Evolutionary conservation across 2,888 invertebrate genomes (phyloP), one percentile per base, ranked within the genome.

Genomic region (Trichacis sp.): DNA sequence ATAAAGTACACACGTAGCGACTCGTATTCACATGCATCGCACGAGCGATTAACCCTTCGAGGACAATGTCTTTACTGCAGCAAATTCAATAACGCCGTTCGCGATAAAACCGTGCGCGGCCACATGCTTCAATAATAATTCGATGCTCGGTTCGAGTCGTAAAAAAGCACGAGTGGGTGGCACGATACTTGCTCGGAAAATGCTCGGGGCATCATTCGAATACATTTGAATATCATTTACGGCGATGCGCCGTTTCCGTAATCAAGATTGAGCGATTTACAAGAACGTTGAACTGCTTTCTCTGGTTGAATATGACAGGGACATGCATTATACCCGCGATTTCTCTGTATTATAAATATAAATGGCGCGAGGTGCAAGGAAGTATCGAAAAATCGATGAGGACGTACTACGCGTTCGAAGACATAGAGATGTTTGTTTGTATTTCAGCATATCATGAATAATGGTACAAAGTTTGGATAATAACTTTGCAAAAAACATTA

Each of bases 41-140:
- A 42, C 51, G 50, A 61, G 49, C 46, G 51, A 55, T 61, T 54
- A 60, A 60, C 54, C 61, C 40, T 61, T 55, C 38, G 55, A 54
- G 40, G 54, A 40, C 36, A 40, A 18, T 46, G 30, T 55, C 36
- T 60, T 60, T 60, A 30, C 42, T 40, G 19, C 24, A 17, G 17
- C 18, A 24, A 52, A 45, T 47, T 53, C 60, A 49, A 30, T 38
- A 45, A 53, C 12, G 33, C 33, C 24, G 33, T 20, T 17, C n/a
- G 5, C 6, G 5, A 17, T 42, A 15, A 17, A 42, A 42, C 8
- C 42, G 18, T 14, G n/a, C 8, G 11, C 33, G n/a, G 24, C 24
- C 33, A 33, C n/a, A n/a, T 33, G 33, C 8, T 33, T 33, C n/a
- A 9, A 33, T 33, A 33, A 33, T 33, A 33, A 33, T 33, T 33